Percentiles rank a stretch among this genome's conserved stretches.
These are phyloP conservation scores for Willowsia nigromaculata DNA, from an alignment of 2,888 invertebrate species.

Conservation along the genomic window DNA sequence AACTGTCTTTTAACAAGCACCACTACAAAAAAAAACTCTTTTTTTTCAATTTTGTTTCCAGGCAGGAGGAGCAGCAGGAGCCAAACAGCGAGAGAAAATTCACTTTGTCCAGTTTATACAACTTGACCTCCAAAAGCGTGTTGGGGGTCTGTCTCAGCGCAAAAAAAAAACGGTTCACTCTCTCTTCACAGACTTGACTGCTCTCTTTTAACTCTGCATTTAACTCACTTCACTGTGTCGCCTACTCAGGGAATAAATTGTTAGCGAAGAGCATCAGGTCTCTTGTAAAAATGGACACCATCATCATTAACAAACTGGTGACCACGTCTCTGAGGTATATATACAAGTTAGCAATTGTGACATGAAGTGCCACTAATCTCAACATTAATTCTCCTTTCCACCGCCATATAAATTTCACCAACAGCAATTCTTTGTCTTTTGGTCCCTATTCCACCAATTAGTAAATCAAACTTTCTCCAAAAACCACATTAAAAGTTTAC, in stretches of 20 bases:
- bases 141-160: neutral
- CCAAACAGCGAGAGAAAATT: neutral
- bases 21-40: neutral
- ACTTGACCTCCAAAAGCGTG: slow-evolving; percentile 32
- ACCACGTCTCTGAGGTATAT: neutral
- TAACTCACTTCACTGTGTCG: neutral
- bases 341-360: neutral
- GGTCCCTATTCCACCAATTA: too few species aligned
- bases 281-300: neutral
- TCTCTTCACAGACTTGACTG: neutral
- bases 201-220: neutral
- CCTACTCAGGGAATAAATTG: neutral
- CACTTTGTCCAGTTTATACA: neutral
- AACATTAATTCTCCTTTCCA: neutral
- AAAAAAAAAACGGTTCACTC: neutral
- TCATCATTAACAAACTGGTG: neutral
- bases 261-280: neutral
- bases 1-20: slow-evolving; percentile 17
- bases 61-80: neutral
- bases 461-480: too few species aligned
- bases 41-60: neutral
- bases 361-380: neutral
- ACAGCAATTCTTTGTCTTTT: neutral
- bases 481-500: too few species aligned
- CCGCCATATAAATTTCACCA: too few species aligned